Evolutionary conservation across 2,888 invertebrate genomes (phyloP).

Genomic region (Alloscopus bannaensis): DNA sequence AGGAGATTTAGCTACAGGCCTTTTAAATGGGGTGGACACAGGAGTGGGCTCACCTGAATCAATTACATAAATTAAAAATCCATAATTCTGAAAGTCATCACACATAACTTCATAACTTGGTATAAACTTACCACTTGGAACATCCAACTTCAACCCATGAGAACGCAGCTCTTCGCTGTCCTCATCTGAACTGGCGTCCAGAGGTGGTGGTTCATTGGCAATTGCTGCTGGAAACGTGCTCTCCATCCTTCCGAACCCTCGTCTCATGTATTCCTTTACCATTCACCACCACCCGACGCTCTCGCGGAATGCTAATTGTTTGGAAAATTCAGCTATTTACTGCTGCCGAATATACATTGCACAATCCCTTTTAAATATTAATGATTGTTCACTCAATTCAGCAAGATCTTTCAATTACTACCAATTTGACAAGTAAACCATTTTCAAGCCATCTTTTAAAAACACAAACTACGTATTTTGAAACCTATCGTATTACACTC

Average conservation of each 20-base stretch:
- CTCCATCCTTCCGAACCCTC: conserved; percentile 22
- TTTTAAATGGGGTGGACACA: conserved; percentile 60
- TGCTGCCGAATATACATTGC: background rate
- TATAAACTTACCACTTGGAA: conserved; percentile 67
- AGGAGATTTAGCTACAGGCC: conserved; percentile 19
- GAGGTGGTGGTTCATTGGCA: conserved; percentile 70
- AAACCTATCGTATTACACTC: no score
- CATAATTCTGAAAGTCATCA: no score
- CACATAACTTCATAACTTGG: no score
- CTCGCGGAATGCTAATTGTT: background rate
- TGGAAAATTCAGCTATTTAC: background rate
- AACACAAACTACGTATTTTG: no score
- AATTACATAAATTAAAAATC: conserved; percentile 24
- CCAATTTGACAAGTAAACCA: no score
- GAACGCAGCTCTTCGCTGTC: conserved; percentile 68
- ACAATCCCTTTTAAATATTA: no score
- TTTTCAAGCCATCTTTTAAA: no score
- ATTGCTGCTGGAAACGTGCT: conserved; percentile 69
- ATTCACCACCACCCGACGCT: no score
- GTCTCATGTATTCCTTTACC: no score
- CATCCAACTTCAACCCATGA: conserved; percentile 65
- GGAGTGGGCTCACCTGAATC: conserved; percentile 62
- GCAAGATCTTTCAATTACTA: no score
- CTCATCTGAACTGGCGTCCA: conserved; percentile 66
- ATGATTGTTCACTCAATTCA: no score